Base-by-base conservation (phyloP, 2,113 vertebrate genomes). In the Ptyas mucosa region DNA sequence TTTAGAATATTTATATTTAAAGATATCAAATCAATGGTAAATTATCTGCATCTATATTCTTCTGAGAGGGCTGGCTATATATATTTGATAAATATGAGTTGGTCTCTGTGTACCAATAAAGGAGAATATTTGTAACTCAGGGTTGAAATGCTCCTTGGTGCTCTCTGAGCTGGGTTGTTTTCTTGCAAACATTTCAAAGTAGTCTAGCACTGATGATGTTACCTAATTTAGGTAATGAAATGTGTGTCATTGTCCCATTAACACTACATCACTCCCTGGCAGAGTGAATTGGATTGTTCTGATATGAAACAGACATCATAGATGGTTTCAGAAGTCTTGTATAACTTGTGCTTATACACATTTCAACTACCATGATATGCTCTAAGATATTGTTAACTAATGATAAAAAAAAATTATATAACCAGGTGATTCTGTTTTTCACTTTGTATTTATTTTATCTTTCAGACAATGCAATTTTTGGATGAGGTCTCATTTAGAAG, bases 401-500 rank as follows among this genome's bases (percentile, higher is more conserved):
- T 0, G 9, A 14, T 61, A 55, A 54, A 51, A 88, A 75, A 39
- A 9, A 5, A 6, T 87, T 88, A 55, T 61, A 21, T 43, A 91
- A n/a, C 1, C 39, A 15, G 91, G 0, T 89, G 85, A 86, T 93
- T 85, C 14, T 90, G n/a, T 91, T 88, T 91, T 85, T 91, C 92
- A 90, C 23, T 64, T 43, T 64, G 91, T 39, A 75, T 90, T 69
- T 8, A 91, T 94, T 95, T 91, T 90, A 14, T 92, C 92, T 97
- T 97, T 90, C 93, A 97, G 96, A 92, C 95, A 91, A 95, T 94
- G 85, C 89, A 87, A 94, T 96, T 69, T 96, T 96, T 94, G 94
- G 95, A 94, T 94, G 87, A 97, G 92, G 20, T 3, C 11, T 8
- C 3, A 75, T 95, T 95, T 81, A 57, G 51, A 92, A 90, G 5